Evolutionary conservation across 2,797 vertebrate genomes (phyloP).

Genomic region (Propithecus perrieri): DNA sequence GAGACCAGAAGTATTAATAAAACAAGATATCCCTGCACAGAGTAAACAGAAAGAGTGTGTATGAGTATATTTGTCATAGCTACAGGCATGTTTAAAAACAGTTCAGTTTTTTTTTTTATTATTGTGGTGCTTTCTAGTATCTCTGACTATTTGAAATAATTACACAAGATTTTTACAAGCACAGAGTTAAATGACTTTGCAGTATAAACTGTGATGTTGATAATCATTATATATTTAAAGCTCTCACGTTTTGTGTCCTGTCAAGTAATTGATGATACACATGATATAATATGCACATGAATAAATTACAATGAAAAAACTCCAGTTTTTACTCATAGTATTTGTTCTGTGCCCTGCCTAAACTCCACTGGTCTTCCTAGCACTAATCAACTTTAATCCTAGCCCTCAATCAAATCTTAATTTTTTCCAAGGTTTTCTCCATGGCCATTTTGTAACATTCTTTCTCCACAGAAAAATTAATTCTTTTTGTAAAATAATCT

Average conservation of each 20-base stretch:
- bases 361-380: background rate
- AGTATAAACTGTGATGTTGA: background rate
- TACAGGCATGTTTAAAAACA: background rate
- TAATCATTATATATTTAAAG: background rate
- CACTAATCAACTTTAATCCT: background rate
- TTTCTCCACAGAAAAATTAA: background rate
- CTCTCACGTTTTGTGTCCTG: background rate
- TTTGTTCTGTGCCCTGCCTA: background rate
- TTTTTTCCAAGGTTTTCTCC: background rate
- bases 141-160: background rate
- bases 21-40: background rate
- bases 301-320: background rate
- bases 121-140: background rate
- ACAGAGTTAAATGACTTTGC: background rate
- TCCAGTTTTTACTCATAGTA: background rate
- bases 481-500: background rate
- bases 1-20: background rate
- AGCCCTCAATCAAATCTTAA: background rate
- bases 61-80: background rate
- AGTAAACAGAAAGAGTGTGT: background rate
- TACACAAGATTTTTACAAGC: background rate
- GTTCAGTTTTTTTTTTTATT: background rate
- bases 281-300: background rate
- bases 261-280: background rate
- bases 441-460: background rate